Evolutionary conservation across 2,888 invertebrate genomes (phyloP), one percentile per base, ranked within the genome.

Genomic region (Deilephila elpenor): DNA sequence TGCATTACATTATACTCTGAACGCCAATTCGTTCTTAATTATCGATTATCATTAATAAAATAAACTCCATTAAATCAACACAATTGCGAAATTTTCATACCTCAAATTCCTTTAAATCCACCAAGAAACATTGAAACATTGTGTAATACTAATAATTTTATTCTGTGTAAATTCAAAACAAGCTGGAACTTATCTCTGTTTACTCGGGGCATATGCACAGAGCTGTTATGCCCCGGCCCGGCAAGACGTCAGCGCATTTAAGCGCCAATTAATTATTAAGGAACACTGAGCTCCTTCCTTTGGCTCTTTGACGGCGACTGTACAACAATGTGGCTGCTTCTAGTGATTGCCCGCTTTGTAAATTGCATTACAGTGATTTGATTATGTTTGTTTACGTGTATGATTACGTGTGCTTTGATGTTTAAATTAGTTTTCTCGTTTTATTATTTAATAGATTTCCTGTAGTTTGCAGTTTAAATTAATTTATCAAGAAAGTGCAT

Each of bases 201-300:
- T 86, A 84, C 80, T 83, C 75, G 76, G 79, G 84, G 84, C 87
- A 88, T 87, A 89, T 91, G 90, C 90, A 90, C 85, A 87, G 88
- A 90, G 92, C 89, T 85, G 89, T 90, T 90, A 91, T 85, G 78
- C 88, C 84, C 87, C 88, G 89, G 88, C 86, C 85, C 83, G 85
- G 80, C 87, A 91, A 93, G 93, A 94, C 92, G 93, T 92, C 93
- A 89, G 91, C 92, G 87, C 92, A 89, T 89, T 94, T 93, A 94
- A 93, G 90, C 91, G 90, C 86, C 91, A 90, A 93, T 94, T 94
- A 94, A 94, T 94, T 93, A 94, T 94, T 94, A 93, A 94, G 89
- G 88, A 86, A 82, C 86, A 81, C 85, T 86, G 85, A 88, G 89
- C 88, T 89, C 87, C 88, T 89, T 92, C 91, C 93, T 92, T 93